These are phyloP conservation scores for Callionymus lyra DNA, from an alignment of 2,113 vertebrate genomes.

Conservation along the genomic window DNA sequence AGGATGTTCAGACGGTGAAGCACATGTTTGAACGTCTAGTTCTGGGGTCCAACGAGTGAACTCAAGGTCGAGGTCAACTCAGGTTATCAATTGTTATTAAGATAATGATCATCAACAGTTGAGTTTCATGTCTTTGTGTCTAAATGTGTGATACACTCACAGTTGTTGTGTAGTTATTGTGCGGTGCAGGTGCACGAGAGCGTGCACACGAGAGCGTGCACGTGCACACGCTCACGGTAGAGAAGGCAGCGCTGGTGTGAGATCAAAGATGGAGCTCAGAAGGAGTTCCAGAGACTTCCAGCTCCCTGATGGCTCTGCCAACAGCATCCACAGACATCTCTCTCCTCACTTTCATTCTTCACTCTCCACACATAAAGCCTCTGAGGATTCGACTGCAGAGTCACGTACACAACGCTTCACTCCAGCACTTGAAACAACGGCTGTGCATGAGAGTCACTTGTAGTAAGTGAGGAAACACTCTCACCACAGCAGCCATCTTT, in stretches of 20 bases:
- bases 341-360: constrained; percentile 44
- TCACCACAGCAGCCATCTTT: too few relatives aligned
- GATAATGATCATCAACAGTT: too few relatives aligned
- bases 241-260: constrained; percentile 30
- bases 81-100: too few relatives aligned
- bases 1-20: too few relatives aligned
- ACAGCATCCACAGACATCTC: constrained; percentile 48
- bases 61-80: too few relatives aligned
- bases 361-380: constrained; percentile 19
- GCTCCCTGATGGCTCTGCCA: constrained; percentile 52
- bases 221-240: constrained; percentile 4
- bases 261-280: constrained; percentile 55
- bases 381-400: neutral
- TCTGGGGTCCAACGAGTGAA: too few relatives aligned
- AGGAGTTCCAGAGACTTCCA: constrained; percentile 55
- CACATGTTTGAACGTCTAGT: too few relatives aligned
- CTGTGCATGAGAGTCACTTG: constrained; percentile 21
- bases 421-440: constrained; percentile 12
- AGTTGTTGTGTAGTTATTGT: too few relatives aligned
- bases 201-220: neutral
- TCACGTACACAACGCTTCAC: neutral
- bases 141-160: too few relatives aligned
- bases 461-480: too few relatives aligned
- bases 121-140: too few relatives aligned
- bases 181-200: neutral